These are phyloP conservation scores for Tringa solitaria DNA, from an alignment of 2,113 vertebrate species.

Conservation along the genomic window DNA sequence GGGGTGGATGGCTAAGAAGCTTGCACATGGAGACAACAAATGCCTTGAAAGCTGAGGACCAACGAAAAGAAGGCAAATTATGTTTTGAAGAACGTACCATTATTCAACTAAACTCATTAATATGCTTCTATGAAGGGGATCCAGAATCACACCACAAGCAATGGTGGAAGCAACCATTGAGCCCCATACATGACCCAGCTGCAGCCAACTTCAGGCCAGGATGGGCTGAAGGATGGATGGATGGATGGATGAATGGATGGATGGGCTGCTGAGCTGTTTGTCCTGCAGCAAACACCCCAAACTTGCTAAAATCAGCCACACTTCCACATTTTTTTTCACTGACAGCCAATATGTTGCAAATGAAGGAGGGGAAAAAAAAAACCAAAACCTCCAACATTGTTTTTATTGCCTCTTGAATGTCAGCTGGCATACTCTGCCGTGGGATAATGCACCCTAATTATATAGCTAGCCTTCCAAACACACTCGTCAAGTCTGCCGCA, in stretches of 20 bases:
- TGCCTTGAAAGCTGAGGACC: neutral
- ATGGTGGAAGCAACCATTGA: neutral
- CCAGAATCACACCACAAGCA: fast-evolving
- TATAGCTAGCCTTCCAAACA: conserved; percentile 66
- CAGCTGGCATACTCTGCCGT: conserved; percentile 68
- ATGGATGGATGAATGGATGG: no score
- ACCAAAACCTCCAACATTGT: neutral
- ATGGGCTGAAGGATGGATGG: neutral
- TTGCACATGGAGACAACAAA: neutral
- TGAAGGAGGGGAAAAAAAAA: neutral
- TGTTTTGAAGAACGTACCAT: neutral
- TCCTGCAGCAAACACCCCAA: neutral
- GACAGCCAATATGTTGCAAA: neutral
- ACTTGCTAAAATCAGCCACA: neutral
- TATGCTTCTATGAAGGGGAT: neutral
- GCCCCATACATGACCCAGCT: fast-evolving
- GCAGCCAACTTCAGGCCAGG: neutral
- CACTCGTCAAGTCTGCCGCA: conserved; percentile 51
- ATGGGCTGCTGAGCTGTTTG: neutral
- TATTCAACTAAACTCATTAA: neutral
- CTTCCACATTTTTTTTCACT: neutral
- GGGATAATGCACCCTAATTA: conserved; percentile 73
- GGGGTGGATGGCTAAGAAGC: neutral
- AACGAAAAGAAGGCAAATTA: neutral
- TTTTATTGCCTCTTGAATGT: conserved; percentile 70